phyloP scores from a whole-genome alignment of 2,797 vertebrate species.

The Falco naumanni region DNA sequence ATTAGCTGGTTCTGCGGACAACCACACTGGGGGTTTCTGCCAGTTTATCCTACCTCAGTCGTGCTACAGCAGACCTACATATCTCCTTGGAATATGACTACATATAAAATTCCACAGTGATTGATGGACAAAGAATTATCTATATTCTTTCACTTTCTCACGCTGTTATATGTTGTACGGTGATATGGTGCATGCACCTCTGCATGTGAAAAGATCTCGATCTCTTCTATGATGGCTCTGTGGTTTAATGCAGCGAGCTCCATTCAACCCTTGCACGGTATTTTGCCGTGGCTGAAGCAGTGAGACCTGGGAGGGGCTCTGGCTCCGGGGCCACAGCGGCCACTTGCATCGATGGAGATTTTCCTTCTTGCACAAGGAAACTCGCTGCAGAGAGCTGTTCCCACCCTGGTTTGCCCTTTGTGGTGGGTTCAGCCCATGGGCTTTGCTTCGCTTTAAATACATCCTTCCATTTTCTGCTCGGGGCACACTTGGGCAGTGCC shows the following conservation, averaged over 20 bases:
- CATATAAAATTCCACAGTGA: neutral
- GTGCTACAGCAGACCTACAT: neutral
- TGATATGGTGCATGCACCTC: accelerated
- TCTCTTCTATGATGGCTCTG: neutral
- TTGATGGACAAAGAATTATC: neutral
- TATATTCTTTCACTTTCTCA: neutral
- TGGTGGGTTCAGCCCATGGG: accelerated
- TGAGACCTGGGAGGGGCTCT: neutral
- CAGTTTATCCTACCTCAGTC: neutral
- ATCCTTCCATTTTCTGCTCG: neutral
- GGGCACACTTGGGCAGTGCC: no score
- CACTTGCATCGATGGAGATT: neutral
- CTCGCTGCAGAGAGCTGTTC: neutral
- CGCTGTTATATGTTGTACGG: neutral
- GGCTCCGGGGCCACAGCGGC: neutral
- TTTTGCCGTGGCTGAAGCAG: neutral
- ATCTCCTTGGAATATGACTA: neutral
- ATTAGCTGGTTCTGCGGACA: neutral
- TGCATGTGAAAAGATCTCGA: neutral
- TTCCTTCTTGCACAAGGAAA: no score
- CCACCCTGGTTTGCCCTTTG: neutral
- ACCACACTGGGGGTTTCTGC: neutral
- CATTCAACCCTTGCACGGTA: neutral
- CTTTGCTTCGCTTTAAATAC: neutral
- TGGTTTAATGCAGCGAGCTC: neutral